Conservation (phyloP, 2,797 vertebrate species). For the Naso thynnoides region DNA sequence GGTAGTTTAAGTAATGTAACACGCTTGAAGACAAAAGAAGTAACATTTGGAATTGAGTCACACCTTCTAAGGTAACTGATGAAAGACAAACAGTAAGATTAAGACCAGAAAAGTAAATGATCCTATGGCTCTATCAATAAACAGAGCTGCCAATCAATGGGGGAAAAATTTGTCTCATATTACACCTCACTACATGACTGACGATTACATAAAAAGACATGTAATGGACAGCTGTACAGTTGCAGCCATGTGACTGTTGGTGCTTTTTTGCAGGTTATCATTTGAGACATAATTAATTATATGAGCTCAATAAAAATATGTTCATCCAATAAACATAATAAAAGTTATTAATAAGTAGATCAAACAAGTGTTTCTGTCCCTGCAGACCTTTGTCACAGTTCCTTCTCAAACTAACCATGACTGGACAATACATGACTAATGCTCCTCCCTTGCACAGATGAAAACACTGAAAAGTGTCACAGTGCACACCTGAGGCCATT, state of each 20-base stretch:
- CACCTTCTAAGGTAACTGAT: background rate
- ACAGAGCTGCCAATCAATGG: constrained; percentile 11
- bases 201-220: constrained; percentile 24
- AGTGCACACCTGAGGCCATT: background rate
- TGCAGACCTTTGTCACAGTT: background rate
- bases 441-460: background rate
- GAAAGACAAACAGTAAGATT: background rate
- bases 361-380: background rate
- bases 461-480: background rate
- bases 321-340: background rate
- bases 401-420: background rate
- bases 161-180: background rate
- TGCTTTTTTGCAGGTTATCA: background rate
- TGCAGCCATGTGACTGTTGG: constrained; percentile 19
- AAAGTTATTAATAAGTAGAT: background rate
- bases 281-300: too few species aligned
- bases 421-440: background rate
- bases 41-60: background rate
- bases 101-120: constrained; percentile 7
- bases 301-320: background rate
- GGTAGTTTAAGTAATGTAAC: background rate
- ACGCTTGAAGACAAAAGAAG: constrained; percentile 9
- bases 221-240: background rate
- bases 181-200: background rate
- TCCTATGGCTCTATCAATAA: constrained; percentile 9